Base-by-base conservation (phyloP, 37 sponge, comb jelly and placozoan species). In the Cladorhizidae sp. region DNA sequence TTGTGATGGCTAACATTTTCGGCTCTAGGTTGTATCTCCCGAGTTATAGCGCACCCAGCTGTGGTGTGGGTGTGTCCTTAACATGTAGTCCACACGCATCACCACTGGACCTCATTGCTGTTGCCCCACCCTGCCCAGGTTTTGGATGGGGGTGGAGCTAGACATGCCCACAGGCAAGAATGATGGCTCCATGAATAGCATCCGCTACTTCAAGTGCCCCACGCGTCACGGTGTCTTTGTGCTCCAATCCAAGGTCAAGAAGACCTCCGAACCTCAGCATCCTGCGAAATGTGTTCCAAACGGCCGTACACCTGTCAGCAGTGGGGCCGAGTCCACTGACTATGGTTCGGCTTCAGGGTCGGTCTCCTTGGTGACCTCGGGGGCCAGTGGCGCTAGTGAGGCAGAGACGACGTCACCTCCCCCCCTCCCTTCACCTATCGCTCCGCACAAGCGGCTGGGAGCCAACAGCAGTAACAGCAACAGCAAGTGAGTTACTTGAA, bases 131-230 rank as follows among this genome's bases (percentile, higher is more conserved):
- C n/a, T n/a, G n/a, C 29, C 15, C 57, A 88, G 90, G 40, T 72
- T 80, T 40, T 98, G 94, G 96, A 72, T 87, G 32, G 98, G 98
- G 18, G 86, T 98, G 43, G 96, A 98, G 84, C 40, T 93, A 39
- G 94, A 98, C 61, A 68, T 77, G 26, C 76, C 92, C 22, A 37
- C 76, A 31, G 98, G 98, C 21, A 95, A 93, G 74, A 83, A 89
- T 69, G 86, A 95, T 78, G 98, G 98, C 11, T 85, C 87, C 25
- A 81, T 76, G 55, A 80, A 88, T 62, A 94, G 96, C 17, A 85
- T 74, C 18, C 64, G 81, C 42, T 98, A 98, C 76, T 98, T 98
- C 92, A 86, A 86, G n/a, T 93, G 96, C 61, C 73, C 52, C 70
- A 84, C 88, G 15, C 75, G 86, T 45, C 86, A 91, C 43, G 98